A percentile compares a stretch with the other conserved stretches of the same genome.
Evolutionary conservation across 2,888 invertebrate genomes (phyloP).

Genomic region (Drosophila merina): DNA sequence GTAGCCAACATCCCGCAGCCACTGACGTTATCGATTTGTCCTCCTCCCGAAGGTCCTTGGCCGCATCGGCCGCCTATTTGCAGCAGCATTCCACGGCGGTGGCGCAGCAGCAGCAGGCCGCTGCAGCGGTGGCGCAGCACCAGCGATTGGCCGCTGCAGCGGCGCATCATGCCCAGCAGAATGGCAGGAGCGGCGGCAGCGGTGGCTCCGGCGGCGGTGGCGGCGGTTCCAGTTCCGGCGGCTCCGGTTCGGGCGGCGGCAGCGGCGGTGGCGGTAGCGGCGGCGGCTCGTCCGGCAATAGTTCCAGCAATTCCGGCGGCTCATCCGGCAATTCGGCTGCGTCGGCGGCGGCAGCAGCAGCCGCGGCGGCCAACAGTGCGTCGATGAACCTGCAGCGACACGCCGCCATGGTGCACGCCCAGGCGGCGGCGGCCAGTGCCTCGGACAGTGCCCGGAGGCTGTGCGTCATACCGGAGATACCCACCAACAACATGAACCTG

Average conservation of each 20-base stretch:
- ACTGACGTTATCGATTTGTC: conserved; percentile 85
- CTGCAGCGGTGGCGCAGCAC: conserved; percentile 72
- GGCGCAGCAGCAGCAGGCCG: conserved; percentile 70
- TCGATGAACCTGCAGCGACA: conserved; percentile 85
- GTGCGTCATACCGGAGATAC: conserved; percentile 89
- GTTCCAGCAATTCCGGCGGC: conserved; percentile 10
- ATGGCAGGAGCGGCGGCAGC: conserved; percentile 49
- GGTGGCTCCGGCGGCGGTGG: conserved; percentile 45
- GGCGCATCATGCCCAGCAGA: conserved; percentile 71
- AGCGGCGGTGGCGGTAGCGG: conserved; percentile 50
- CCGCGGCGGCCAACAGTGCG: conserved; percentile 63
- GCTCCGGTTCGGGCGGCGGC: conserved; percentile 79
- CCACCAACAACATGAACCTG: conserved; percentile 87
- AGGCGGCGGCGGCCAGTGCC: conserved; percentile 60
- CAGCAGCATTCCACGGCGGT: conserved; percentile 72
- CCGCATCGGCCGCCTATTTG: conserved; percentile 80
- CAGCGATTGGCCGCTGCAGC: conserved; percentile 68
- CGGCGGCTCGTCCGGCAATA: conserved; percentile 24
- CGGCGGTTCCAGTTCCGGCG: conserved; percentile 57
- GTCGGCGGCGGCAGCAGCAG: conserved; percentile 21
- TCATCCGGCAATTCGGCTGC: conserved; percentile 9
- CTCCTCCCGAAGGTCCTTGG: conserved; percentile 84
- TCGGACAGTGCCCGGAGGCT: conserved; percentile 82
- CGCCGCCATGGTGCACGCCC: conserved; percentile 72
- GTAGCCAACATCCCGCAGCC: conserved; percentile 52